phyloP scores from a whole-genome alignment of 2,113 vertebrate genomes.

The Tragelaphus imberbis region DNA sequence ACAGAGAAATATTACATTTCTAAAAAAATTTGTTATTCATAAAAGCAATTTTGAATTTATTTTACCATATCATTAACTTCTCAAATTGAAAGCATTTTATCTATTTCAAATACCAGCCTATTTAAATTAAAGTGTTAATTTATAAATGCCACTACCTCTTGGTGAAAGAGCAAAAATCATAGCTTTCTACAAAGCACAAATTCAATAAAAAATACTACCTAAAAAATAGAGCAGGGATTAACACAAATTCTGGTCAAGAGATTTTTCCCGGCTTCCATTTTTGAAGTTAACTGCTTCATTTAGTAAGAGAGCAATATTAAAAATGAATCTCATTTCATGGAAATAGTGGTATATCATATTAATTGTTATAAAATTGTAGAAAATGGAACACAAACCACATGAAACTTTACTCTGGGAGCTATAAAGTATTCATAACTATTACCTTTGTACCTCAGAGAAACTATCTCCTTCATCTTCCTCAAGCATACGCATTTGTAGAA shows the following conservation, averaged over 20 bases:
- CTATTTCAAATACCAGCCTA: constrained; percentile 77
- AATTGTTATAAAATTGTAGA: not conserved
- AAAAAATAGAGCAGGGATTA: constrained; percentile 25
- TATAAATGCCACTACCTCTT: constrained; percentile 73
- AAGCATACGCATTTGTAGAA: not conserved
- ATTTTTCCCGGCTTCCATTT: constrained; percentile 35
- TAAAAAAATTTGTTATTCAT: constrained; percentile 35
- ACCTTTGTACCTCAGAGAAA: not conserved
- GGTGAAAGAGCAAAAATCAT: constrained; percentile 57
- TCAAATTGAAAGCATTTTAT: constrained; percentile 75
- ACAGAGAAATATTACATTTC: constrained; percentile 63
- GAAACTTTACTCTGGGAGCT: not conserved
- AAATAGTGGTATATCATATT: not conserved
- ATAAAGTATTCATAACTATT: not conserved
- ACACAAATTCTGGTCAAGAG: not conserved
- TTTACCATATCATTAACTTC: constrained; percentile 74
- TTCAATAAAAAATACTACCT: constrained; percentile 48
- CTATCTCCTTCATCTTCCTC: not conserved
- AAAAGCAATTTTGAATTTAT: constrained; percentile 69
- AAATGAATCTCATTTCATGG: not conserved
- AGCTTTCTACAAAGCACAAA: constrained; percentile 56
- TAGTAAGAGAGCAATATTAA: not conserved
- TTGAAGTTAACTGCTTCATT: constrained; percentile 54
- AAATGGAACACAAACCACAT: not conserved
- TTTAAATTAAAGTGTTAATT: constrained; percentile 78